These are phyloP conservation scores for Liparis tanakae DNA, from an alignment of 2,797 vertebrate species.

Conservation along the genomic window DNA sequence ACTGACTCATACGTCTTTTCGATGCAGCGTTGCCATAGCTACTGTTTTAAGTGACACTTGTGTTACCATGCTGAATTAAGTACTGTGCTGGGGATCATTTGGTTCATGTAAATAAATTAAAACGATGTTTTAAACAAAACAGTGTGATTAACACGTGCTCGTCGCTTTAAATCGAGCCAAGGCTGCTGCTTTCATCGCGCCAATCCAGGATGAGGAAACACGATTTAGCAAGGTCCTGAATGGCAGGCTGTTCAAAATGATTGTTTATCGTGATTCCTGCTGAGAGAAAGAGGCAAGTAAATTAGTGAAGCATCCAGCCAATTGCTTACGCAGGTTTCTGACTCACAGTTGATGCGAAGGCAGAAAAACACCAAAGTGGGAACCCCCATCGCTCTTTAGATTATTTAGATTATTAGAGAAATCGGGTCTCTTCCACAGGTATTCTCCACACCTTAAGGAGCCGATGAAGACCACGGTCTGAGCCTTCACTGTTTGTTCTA, in stretches of 20 bases:
- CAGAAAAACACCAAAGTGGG: constrained; percentile 58
- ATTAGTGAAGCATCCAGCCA: constrained; percentile 56
- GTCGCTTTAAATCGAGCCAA: constrained; percentile 39
- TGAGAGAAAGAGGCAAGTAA: constrained; percentile 53
- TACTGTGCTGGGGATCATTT: constrained; percentile 40
- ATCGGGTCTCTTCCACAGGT: too few species aligned
- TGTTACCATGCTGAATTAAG: constrained; percentile 38
- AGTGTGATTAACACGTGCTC: constrained; percentile 42
- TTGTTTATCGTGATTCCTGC: constrained; percentile 60
- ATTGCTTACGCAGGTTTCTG: constrained; percentile 56
- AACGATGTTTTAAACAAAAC: constrained; percentile 52
- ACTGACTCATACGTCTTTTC: constrained; percentile 11
- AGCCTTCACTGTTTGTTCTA: too few species aligned
- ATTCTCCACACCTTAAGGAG: too few species aligned
- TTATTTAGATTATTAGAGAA: too few species aligned
- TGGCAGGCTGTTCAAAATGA: constrained; percentile 46
- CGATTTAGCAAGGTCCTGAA: constrained; percentile 59
- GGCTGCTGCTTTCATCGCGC: constrained; percentile 52
- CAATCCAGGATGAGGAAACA: constrained; percentile 47
- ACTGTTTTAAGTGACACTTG: constrained; percentile 22
- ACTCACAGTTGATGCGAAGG: constrained; percentile 60
- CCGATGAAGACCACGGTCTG: too few species aligned
- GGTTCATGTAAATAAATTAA: constrained; percentile 39
- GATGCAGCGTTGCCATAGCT: constrained; percentile 14
- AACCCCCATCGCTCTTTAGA: constrained; percentile 62